Conservation (phyloP, 2,888 invertebrate genomes). For the Ryuthela nishihirai region DNA sequence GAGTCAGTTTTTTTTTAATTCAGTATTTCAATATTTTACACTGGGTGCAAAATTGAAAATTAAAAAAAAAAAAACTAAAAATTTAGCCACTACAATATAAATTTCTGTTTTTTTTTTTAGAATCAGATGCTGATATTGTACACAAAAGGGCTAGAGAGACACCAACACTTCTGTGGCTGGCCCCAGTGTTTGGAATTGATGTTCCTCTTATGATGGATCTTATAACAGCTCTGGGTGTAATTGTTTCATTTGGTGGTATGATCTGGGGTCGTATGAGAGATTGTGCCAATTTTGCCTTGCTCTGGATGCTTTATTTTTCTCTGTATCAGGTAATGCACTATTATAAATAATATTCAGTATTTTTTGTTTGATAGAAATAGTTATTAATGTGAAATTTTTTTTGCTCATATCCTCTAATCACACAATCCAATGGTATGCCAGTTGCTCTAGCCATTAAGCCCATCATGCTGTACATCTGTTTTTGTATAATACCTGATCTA, state of each 20-base stretch:
- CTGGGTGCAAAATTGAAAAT: too few species aligned
- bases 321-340: slow-evolving; percentile 58
- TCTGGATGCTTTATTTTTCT: slow-evolving; percentile 69
- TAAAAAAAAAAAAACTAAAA: not conserved
- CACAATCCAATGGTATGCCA: too few species aligned
- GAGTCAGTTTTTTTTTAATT: not conserved
- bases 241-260: slow-evolving; percentile 63
- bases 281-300: slow-evolving; percentile 60
- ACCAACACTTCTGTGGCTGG: slow-evolving; percentile 64
- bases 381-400: too few species aligned
- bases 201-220: slow-evolving; percentile 66
- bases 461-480: too few species aligned
- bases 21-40: not conserved
- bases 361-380: too few species aligned
- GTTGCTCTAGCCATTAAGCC: too few species aligned
- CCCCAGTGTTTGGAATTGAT: slow-evolving; percentile 63
- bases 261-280: slow-evolving; percentile 45
- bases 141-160: slow-evolving; percentile 59
- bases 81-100: not conserved
- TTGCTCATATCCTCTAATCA: too few species aligned
- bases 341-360: too few species aligned
- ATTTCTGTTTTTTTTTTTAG: slow-evolving; percentile 18
- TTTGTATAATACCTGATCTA: too few species aligned
- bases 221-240: slow-evolving; percentile 60
- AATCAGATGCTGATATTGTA: slow-evolving; percentile 48